These are phyloP conservation scores for Tyria jacobaeae DNA, from an alignment of 2,888 invertebrate genomes.

Conservation along the genomic window DNA sequence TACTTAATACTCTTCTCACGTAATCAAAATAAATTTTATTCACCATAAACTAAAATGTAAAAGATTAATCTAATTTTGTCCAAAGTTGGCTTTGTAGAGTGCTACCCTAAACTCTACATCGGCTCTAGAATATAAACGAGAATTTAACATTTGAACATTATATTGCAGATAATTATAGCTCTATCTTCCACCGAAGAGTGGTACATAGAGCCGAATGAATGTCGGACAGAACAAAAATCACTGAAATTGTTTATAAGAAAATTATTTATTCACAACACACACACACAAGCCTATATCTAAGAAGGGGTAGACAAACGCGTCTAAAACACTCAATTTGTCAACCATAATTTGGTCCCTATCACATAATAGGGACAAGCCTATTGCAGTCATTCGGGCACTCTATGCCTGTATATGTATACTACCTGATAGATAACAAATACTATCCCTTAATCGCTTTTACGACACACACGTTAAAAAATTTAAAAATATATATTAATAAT, in stretches of 20 bases:
- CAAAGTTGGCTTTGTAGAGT: slow-evolving; percentile 31
- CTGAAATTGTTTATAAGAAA: slow-evolving; percentile 3
- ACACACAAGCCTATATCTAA: neutral
- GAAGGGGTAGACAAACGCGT: too few species aligned
- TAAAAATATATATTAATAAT: too few species aligned
- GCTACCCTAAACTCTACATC: slow-evolving; percentile 30
- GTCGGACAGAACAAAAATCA: slow-evolving; percentile 21
- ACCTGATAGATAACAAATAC: too few species aligned
- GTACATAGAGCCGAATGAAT: slow-evolving; percentile 13
- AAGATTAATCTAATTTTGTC: slow-evolving; percentile 30
- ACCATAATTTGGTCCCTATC: too few species aligned
- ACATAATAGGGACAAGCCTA: too few species aligned
- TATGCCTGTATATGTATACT: too few species aligned
- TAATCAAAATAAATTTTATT: slow-evolving; percentile 16
- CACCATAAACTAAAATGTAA: slow-evolving; percentile 12
- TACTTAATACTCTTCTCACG: slow-evolving; percentile 4
- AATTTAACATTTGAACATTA: slow-evolving; percentile 25
- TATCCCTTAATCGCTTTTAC: too few species aligned
- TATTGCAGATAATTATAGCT: slow-evolving; percentile 32
- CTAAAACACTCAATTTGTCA: too few species aligned
- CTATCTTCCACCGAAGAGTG: slow-evolving; percentile 18
- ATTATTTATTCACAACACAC: neutral
- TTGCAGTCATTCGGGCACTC: too few species aligned
- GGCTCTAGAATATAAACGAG: slow-evolving; percentile 33
- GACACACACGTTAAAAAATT: too few species aligned